A percentile compares a stretch with the other conserved stretches of the same genome.
phyloP scores from a whole-genome alignment of 2,888 invertebrate genomes.

The Amphimallon solstitiale region DNA sequence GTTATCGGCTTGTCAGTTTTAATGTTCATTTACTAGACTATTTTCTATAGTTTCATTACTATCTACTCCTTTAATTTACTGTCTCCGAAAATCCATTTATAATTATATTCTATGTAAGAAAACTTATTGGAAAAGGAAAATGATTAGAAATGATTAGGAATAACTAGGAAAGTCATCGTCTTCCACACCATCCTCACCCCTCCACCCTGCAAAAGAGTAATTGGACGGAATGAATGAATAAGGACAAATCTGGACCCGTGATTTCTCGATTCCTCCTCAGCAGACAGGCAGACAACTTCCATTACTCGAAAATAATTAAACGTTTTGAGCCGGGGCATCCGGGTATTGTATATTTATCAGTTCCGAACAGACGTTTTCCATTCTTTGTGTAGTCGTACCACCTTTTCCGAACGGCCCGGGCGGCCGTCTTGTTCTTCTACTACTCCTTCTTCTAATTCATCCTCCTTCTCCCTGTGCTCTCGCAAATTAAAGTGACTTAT shows the following conservation, averaged over 20 bases:
- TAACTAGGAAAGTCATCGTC: too few relatives aligned
- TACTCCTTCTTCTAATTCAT: too few relatives aligned
- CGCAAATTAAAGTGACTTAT: constrained; percentile 54
- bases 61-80: too few relatives aligned
- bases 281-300: constrained; percentile 45
- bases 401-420: constrained; percentile 46
- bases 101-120: too few relatives aligned
- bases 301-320: constrained; percentile 55
- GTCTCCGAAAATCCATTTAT: too few relatives aligned
- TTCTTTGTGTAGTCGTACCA: constrained; percentile 46
- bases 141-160: too few relatives aligned
- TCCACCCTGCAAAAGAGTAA: too few relatives aligned
- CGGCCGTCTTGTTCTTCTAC: constrained; percentile 38
- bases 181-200: constrained; percentile 8
- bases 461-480: too few relatives aligned
- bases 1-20: too few relatives aligned
- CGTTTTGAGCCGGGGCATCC: constrained; percentile 51
- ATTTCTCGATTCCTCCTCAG: constrained; percentile 36
- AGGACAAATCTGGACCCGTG: constrained; percentile 44
- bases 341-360: constrained; percentile 56
- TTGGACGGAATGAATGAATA: constrained; percentile 46
- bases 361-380: constrained; percentile 53
- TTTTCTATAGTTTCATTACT: too few relatives aligned
- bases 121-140: too few relatives aligned
- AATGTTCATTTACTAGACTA: too few relatives aligned